Evolutionary conservation across 2,113 vertebrate species (phyloP).

Genomic region (Ochotona curzoniae): DNA sequence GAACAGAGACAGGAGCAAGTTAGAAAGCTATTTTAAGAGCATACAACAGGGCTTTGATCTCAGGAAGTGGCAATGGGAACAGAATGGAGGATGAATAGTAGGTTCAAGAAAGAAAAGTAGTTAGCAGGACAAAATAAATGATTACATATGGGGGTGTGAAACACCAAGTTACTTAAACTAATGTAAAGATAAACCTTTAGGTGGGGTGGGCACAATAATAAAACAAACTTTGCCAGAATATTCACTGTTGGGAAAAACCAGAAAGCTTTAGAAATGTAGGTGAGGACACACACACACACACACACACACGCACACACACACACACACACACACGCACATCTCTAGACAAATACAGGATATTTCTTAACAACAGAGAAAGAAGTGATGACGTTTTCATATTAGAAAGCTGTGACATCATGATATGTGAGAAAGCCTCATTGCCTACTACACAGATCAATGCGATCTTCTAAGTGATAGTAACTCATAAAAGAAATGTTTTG

Average conservation of each 20-base stretch:
- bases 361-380: background rate
- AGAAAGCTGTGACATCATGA: background rate
- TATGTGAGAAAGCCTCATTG: background rate
- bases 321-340: background rate
- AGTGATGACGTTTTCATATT: background rate
- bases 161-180: background rate
- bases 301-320: background rate
- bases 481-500: background rate
- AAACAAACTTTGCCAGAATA: slow-evolving; percentile 23
- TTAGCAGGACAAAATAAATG: background rate
- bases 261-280: background rate
- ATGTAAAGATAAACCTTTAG: background rate
- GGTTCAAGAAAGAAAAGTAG: background rate
- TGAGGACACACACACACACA: background rate
- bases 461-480: background rate
- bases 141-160: background rate
- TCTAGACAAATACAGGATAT: background rate
- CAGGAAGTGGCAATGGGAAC: background rate
- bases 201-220: background rate
- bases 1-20: background rate
- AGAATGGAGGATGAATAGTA: background rate
- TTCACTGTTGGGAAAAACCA: background rate
- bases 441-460: background rate
- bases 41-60: background rate
- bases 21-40: background rate